phyloP scores from a whole-genome alignment of 1,140 invertebrate genomes.

The Trichonephila inaurata region DNA sequence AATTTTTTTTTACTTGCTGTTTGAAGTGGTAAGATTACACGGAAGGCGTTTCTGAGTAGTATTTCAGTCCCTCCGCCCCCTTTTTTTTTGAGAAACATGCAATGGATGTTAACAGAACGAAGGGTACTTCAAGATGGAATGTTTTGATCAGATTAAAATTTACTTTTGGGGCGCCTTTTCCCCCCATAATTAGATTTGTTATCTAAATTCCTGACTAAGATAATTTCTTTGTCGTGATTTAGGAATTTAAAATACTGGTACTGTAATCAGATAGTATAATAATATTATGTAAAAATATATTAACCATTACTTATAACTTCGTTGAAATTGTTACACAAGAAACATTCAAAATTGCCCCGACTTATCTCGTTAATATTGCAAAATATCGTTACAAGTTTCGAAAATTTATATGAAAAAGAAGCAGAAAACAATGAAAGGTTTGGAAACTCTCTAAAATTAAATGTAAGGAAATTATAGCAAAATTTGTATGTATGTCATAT shows the following conservation, averaged over 20 bases:
- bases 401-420: too few species aligned
- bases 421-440: too few species aligned
- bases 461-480: too few species aligned
- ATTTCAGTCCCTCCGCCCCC: not conserved
- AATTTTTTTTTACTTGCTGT: not conserved
- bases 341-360: not conserved
- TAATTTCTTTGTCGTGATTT: not conserved
- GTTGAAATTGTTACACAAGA: not conserved
- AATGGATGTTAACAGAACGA: not conserved
- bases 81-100: not conserved
- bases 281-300: too few species aligned
- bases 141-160: not conserved
- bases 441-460: too few species aligned
- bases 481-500: too few species aligned
- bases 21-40: not conserved
- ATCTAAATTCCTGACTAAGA: not conserved
- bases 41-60: not conserved
- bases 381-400: too few species aligned
- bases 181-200: not conserved
- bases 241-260: not conserved
- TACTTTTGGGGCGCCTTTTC: not conserved
- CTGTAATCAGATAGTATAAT: not conserved
- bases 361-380: not conserved
- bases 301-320: not conserved
- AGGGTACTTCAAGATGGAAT: not conserved